Base-by-base conservation (phyloP, 2,888 invertebrate species). In the Stenichneumon culpator region DNA sequence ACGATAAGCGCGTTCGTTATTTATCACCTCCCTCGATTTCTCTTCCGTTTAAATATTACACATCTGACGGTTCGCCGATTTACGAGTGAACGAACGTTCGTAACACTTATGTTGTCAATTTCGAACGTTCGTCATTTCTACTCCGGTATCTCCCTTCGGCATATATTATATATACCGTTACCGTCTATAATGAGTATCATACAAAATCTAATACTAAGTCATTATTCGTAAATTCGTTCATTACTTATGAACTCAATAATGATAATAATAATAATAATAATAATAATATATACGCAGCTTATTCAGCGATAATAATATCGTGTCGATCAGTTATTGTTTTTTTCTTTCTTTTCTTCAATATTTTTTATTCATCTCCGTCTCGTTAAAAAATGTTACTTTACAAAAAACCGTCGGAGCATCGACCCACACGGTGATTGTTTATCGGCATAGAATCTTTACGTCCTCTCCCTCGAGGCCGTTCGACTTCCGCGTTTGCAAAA, bases 121-220 rank as follows among this genome's bases (percentile, higher is more conserved):
- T 84, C 82, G 81, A 83, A 50, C 79, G 79, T 83, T 87, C 75
- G 68, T 86, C 73, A 28, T 79, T 77, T 86, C 73, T 75, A 75
- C 84, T 86, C 86, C 72, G 87, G 83, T 82, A 80, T 82, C 69
- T 84, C 83, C 78, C 86, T 89, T 79, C 86, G 80, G 19, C 50
- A 11, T 75, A 83, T 84, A 86, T 83, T 87, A 79, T 82, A 73
- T 72, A 79, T 54, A 86, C 82, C 80, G 69, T 86, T 67, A 83
- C 74, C 70, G 73, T 87, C 72, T 81, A 82, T 86, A 83, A 82
- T 87, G 86, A 89, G 88, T 91, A 90, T 91, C 87, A 90, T 90
- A 91, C 88, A 90, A 90, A 90, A 90, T 89, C 89, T 90, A 90
- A 89, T 74, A 86, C 87, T 90, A 89, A 86, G 84, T 87, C 89